Evolutionary conservation across 2,888 invertebrate species (phyloP).

Genomic region (Dexiosoma caninum): DNA sequence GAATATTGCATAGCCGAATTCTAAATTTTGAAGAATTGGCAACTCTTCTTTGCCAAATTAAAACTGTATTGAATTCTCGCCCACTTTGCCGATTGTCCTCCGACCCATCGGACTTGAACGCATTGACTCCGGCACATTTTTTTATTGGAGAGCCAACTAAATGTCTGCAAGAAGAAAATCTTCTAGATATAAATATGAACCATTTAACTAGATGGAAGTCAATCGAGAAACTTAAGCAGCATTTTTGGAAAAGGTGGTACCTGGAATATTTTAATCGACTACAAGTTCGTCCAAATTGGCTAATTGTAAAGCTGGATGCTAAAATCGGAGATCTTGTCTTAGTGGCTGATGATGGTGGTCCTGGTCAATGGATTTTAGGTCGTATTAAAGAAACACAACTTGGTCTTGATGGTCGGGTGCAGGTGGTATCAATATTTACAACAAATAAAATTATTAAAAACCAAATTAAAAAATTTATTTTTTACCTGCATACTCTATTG

Average conservation of each 20-base stretch:
- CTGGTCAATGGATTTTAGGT: conserved; percentile 5
- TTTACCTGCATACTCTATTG: neutral
- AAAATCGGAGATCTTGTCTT: conserved; percentile 16
- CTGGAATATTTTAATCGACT: conserved; percentile 37
- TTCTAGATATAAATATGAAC: conserved; percentile 2
- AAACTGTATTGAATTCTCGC: conserved; percentile 39
- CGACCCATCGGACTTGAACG: conserved; percentile 40
- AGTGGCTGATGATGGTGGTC: neutral
- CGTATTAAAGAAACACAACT: conserved; percentile 1
- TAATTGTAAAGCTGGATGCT: neutral
- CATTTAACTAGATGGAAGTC: neutral
- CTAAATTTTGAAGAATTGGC: conserved; percentile 47
- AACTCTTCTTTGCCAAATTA: conserved; percentile 44
- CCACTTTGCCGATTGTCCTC: conserved; percentile 32
- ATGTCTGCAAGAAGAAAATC: conserved; percentile 34
- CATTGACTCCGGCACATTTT: too few relatives aligned
- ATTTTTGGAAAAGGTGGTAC: conserved; percentile 38
- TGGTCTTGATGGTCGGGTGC: neutral
- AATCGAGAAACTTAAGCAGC: conserved; percentile 8
- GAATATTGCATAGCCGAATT: conserved; percentile 4
- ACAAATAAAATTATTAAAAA: conserved; percentile 19
- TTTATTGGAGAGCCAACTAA: conserved; percentile 4
- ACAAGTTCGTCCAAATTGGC: conserved; percentile 28
- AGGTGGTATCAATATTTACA: conserved; percentile 3
- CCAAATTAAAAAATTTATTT: conserved; percentile 20